Evolutionary conservation across 2,797 vertebrate species (phyloP).

Genomic region (Pseudochaenichthys georgianus): DNA sequence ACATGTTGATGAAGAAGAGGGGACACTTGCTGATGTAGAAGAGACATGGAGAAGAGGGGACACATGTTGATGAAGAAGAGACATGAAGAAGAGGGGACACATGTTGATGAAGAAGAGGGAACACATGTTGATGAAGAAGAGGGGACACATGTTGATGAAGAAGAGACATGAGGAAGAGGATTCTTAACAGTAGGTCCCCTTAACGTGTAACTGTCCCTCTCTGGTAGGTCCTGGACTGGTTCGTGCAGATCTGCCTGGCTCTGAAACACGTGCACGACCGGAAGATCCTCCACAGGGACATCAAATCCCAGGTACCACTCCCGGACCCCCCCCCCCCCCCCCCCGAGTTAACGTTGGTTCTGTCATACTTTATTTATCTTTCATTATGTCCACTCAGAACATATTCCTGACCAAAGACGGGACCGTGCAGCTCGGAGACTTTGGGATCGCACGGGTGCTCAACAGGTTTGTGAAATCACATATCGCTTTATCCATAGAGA

Average conservation of each 20-base stretch:
- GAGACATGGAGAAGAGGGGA: no score
- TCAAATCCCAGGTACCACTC: slow-evolving; percentile 95
- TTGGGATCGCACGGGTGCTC: slow-evolving; percentile 96
- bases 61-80: no score
- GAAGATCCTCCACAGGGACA: slow-evolving; percentile 98
- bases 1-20: no score
- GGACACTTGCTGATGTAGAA: no score
- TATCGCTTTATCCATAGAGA: no score
- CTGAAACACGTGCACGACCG: slow-evolving; percentile 97
- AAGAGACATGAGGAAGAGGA: no score
- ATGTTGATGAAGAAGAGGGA: no score
- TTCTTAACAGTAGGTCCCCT: no score
- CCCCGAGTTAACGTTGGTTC: background rate
- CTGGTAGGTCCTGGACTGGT: slow-evolving; percentile 96
- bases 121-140: no score
- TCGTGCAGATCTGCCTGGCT: slow-evolving; percentile 98
- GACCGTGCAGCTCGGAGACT: slow-evolving; percentile 96
- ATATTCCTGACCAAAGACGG: slow-evolving; percentile 98
- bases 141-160: no score
- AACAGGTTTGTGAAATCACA: slow-evolving; percentile 87
- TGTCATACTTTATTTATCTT: slow-evolving; percentile 3
- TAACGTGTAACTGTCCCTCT: background rate
- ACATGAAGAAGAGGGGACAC: no score
- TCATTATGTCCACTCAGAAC: slow-evolving; percentile 84
- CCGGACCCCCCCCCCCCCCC: background rate